Base-by-base conservation (phyloP, 2,797 vertebrate genomes). In the Oreortyx pictus region DNA sequence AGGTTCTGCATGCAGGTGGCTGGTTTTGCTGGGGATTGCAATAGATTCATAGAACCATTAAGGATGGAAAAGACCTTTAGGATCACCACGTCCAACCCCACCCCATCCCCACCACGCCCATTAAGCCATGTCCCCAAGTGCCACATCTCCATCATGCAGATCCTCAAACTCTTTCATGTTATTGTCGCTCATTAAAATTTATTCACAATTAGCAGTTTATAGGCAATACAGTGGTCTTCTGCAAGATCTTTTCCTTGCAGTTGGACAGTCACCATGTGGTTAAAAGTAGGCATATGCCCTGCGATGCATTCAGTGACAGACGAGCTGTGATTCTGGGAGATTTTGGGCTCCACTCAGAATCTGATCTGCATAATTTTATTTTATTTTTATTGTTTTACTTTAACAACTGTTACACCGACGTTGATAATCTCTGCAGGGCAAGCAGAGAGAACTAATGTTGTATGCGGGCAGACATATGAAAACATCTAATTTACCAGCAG, bases 401-500 rank as follows among this genome's bases (percentile, higher is more conserved):
- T 81, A 94, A 84, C 67, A 92, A 62, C 66, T 64, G 35, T 92
- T 91, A 66, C 49, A 86, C 47, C 41, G 23, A 25, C 0, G 14
- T 44, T 78, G 84, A 78, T 74, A 66, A 75, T 68, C 54, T 92
- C 37, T 91, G 77, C 66, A 70, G 83, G 90, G 84, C 77, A 94
- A 79, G 61, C 35, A 78, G 92, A 96, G 68, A 90, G 82, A 95
- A 56, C 60, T 96, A 81, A 94, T 92, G 87, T 81, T 33, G 22
- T 82, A 66, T 93, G 86, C 3, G 3, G 35, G 68, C 46, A 96
- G 95, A 95, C 0, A 3, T 94, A 89, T 78, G 75, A 97, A 94
- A 95, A 92, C 93, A 90, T 85, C 86, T 92, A 84, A 88, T 71
- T 97, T 96, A 94, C 92, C 89, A 93, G 86, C 83, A 96, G 93